Conservation (phyloP, 2,113 vertebrate species). For the Upupa epops region DNA sequence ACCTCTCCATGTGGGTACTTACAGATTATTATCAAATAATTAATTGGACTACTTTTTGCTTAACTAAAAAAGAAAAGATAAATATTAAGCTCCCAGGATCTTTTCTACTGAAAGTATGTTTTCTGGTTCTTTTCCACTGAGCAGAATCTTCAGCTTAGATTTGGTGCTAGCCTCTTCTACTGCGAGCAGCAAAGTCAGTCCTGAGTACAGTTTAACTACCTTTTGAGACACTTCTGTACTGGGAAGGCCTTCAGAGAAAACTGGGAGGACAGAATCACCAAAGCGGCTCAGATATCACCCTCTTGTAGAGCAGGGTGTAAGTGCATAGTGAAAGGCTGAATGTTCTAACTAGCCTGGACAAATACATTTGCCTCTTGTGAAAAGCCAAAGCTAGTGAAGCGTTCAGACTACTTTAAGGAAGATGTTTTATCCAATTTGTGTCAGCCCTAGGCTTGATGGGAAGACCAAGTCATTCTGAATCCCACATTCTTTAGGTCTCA, state of each 20-base stretch:
- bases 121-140: neutral
- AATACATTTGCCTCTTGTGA: neutral
- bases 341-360: neutral
- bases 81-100: neutral
- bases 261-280: neutral
- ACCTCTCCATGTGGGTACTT: slow-evolving; percentile 5
- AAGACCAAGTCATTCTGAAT: neutral
- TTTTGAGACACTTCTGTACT: neutral
- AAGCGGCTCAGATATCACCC: neutral
- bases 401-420: neutral
- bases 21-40: slow-evolving; percentile 64
- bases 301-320: neutral
- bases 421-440: neutral
- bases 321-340: neutral
- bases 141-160: neutral
- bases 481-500: neutral
- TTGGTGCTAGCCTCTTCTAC: neutral
- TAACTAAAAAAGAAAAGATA: slow-evolving; percentile 18
- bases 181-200: neutral
- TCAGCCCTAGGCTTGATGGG: neutral
- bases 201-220: neutral
- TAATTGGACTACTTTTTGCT: slow-evolving; percentile 23
- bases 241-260: neutral
- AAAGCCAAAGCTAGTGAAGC: neutral
- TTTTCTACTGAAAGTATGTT: neutral